Evolutionary conservation across 2,888 invertebrate species (phyloP).

Genomic region (Balanococcus diminutus): DNA sequence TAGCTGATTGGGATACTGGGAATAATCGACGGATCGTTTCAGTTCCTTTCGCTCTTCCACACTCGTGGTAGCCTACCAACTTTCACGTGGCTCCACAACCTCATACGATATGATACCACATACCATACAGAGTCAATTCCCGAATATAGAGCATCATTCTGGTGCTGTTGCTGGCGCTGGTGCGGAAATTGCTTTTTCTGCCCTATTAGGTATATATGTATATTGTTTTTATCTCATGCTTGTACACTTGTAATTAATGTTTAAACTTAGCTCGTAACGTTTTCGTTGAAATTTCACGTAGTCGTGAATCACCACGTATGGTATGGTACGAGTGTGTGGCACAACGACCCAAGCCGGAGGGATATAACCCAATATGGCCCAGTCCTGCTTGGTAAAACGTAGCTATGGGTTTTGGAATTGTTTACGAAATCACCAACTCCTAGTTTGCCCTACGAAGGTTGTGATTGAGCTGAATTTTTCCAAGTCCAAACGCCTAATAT

Average conservation of each 20-base stretch:
- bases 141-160: neutral
- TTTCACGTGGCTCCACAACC: too few species aligned
- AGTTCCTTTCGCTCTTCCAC: neutral
- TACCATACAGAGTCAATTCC: neutral
- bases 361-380: neutral
- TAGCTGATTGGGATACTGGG: neutral
- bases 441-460: too few species aligned
- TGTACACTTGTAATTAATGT: constrained; percentile 1
- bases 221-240: constrained; percentile 11
- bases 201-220: neutral
- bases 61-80: too few species aligned
- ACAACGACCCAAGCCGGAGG: too few species aligned
- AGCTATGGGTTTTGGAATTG: too few species aligned
- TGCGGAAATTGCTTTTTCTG: neutral
- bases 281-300: constrained; percentile 6
- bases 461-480: too few species aligned
- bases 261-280: neutral
- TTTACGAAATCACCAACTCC: too few species aligned
- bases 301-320: neutral
- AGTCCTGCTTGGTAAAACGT: neutral
- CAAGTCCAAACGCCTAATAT: too few species aligned
- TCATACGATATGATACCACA: neutral
- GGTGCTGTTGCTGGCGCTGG: neutral
- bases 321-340: neutral
- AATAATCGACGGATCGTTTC: constrained; percentile 8